A percentile compares a stretch with the other conserved stretches of the same genome.
These are phyloP conservation scores for Indicator indicator DNA, from an alignment of 2,113 vertebrate species.

Conservation along the genomic window DNA sequence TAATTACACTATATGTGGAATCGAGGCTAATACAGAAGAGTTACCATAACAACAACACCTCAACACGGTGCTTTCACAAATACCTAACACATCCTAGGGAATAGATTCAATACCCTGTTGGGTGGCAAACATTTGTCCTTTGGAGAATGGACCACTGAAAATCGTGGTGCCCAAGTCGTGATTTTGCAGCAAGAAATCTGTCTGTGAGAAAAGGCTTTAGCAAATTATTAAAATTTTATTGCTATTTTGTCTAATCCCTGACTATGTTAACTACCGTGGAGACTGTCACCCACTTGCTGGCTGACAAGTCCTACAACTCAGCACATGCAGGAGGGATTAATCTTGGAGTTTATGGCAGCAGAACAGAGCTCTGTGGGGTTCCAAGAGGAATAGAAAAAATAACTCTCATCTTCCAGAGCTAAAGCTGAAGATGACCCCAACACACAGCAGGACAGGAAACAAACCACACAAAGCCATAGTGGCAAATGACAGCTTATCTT, in stretches of 20 bases:
- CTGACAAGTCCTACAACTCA: background rate
- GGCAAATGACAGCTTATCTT: background rate
- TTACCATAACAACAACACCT: conserved; percentile 70
- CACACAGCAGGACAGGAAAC: background rate
- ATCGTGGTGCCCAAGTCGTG: background rate
- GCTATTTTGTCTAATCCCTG: background rate
- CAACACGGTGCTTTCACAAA: conserved; percentile 17
- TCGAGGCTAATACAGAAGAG: conserved; percentile 53
- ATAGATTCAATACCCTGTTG: background rate
- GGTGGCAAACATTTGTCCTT: conserved; percentile 8
- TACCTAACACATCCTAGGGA: conserved; percentile 36
- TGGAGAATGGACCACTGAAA: background rate
- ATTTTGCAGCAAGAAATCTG: background rate
- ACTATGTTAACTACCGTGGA: background rate
- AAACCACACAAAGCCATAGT: background rate
- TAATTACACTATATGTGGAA: conserved; percentile 34
- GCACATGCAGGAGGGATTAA: background rate
- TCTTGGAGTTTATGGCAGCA: background rate
- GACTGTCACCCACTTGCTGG: background rate
- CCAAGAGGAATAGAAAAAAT: background rate
- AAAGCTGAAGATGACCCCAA: background rate
- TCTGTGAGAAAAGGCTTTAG: background rate
- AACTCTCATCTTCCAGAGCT: background rate
- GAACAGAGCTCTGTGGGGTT: background rate
- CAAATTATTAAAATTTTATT: background rate